A percentile compares a stretch with the other conserved stretches of the same genome.
phyloP scores from a whole-genome alignment of 2,113 vertebrate genomes.

The Puma concolor region DNA sequence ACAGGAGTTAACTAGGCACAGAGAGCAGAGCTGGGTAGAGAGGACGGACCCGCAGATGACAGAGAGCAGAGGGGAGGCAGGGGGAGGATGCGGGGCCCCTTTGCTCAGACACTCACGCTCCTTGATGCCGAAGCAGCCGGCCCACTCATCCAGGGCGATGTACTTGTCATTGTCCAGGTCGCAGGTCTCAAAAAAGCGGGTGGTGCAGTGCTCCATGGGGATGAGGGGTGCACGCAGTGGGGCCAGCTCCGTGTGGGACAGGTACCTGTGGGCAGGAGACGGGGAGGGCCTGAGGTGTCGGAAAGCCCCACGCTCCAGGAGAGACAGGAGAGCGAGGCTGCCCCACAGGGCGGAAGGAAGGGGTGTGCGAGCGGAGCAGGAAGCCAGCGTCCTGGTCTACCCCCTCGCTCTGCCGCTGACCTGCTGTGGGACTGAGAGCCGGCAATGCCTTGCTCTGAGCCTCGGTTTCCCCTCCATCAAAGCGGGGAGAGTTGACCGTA shows the following conservation, averaged over 20 bases:
- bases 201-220: constrained; percentile 99
- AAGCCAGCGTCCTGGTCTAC: background rate
- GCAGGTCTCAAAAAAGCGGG: constrained; percentile 96
- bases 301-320: background rate
- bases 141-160: constrained; percentile 98
- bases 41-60: background rate
- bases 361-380: background rate
- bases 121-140: constrained; percentile 97
- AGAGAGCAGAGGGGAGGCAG: background rate
- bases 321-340: background rate
- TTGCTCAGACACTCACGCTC: constrained; percentile 91
- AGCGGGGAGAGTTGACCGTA: background rate
- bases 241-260: constrained; percentile 98
- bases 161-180: constrained; percentile 97
- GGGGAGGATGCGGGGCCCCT: background rate
- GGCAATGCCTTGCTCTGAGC: background rate
- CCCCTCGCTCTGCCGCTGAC: background rate
- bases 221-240: constrained; percentile 97
- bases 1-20: background rate
- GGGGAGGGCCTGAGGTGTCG: background rate
- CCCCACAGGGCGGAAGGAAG: background rate
- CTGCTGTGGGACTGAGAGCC: background rate
- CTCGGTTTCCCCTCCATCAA: background rate
- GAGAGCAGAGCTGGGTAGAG: background rate
- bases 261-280: constrained; percentile 87